Evolutionary conservation across 1,140 invertebrate genomes (phyloP).

Genomic region (Helicoverpa zea): DNA sequence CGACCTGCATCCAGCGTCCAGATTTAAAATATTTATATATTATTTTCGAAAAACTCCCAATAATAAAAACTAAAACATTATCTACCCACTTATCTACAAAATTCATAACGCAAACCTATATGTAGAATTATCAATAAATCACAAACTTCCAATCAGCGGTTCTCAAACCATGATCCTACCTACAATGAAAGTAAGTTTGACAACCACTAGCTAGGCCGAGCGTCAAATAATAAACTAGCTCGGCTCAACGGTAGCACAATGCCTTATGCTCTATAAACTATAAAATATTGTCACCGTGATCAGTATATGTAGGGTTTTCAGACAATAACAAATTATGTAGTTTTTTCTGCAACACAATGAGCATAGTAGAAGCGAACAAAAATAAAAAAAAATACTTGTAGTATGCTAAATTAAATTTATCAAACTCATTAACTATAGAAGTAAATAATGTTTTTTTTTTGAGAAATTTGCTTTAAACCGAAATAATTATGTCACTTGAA

Average conservation of each 20-base stretch:
- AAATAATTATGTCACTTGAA: too few species aligned
- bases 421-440: too few species aligned
- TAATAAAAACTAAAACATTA: slow-evolving; percentile 4
- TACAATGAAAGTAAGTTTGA: slow-evolving; percentile 19
- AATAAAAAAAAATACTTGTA: too few species aligned
- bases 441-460: too few species aligned
- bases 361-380: too few species aligned
- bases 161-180: not conserved
- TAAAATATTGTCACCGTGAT: slow-evolving; percentile 70
- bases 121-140: not conserved
- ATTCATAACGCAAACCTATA: not conserved
- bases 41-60: too few species aligned
- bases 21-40: too few species aligned
- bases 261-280: slow-evolving; percentile 68
- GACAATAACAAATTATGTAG: slow-evolving; percentile 47
- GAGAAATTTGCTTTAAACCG: too few species aligned
- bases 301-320: slow-evolving; percentile 57
- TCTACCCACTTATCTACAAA: not conserved
- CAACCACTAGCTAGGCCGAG: not conserved
- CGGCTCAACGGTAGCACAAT: slow-evolving; percentile 74
- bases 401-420: too few species aligned
- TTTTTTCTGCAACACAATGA: not conserved
- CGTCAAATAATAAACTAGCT: slow-evolving; percentile 58
- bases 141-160: not conserved
- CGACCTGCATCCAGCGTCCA: too few species aligned